phyloP scores from a whole-genome alignment of 1,140 invertebrate genomes.

The Bombyx mandarina region DNA sequence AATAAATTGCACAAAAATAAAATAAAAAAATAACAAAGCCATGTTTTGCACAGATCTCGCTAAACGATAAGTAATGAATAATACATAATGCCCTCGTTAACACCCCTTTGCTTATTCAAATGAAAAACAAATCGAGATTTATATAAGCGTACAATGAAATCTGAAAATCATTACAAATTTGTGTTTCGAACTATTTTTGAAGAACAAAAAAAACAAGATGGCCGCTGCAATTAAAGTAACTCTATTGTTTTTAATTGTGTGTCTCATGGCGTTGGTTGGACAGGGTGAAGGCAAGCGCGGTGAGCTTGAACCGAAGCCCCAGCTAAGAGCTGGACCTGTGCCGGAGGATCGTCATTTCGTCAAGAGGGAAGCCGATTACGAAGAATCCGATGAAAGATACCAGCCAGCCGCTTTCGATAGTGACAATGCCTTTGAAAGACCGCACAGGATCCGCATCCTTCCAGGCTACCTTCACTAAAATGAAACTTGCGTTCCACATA shows the following conservation, averaged over 20 bases:
- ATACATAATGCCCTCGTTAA: conserved; percentile 1
- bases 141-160: background rate
- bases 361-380: conserved; percentile 14
- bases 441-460: conserved; percentile 37
- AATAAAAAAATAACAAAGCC: background rate
- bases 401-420: conserved; percentile 16
- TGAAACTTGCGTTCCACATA: no score
- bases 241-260: conserved; percentile 8
- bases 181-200: conserved; percentile 5
- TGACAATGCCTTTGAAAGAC: conserved; percentile 32
- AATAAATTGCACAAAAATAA: background rate
- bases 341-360: conserved; percentile 9
- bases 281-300: background rate
- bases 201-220: conserved; percentile 9
- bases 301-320: background rate
- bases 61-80: conserved; percentile 4
- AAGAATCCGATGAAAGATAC: conserved; percentile 11
- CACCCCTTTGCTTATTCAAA: conserved; percentile 1
- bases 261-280: conserved; percentile 5
- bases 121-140: conserved; percentile 1
- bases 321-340: background rate
- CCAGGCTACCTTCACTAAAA: conserved; percentile 45
- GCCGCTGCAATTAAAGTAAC: conserved; percentile 10
- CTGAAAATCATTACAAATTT: background rate
- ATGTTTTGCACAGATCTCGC: conserved; percentile 3